Evolutionary conservation across 2,888 invertebrate genomes (phyloP), one percentile per base, ranked within the genome.

Genomic region (Automeris io): DNA sequence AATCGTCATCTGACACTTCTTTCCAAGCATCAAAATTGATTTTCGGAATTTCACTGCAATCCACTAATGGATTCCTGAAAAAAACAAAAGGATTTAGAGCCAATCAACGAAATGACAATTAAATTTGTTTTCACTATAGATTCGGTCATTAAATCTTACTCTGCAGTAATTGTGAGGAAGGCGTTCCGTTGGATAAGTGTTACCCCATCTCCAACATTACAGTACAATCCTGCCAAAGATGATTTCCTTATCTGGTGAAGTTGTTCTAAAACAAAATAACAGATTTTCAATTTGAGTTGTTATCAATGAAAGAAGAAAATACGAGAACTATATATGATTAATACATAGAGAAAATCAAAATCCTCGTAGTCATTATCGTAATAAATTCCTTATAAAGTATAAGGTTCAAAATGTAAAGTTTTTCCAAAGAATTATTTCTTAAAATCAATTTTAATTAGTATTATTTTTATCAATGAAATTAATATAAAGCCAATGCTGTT

Each of bases 191-290:
- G 73, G 6, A 73, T 68, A 3, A 41, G 35, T 0, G 56, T 60
- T 0, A 74, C 67, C 0, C 55, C 53, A 33, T 73, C 72, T 2
- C 66, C 74, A 1, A 65, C 59, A 9, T 60, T 58, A 9, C 74
- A 74, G 8, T 73, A 2, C 0, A 72, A 18, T 7, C 62, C 46
- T 0, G 71, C 66, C 0, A 64, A 43, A 0, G 58, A 54, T 0
- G 52, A 49, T 38, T 67, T 68, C 6, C 69, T 54, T 36, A 71
- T 51, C 47, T 70, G 56, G 8, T 46, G 21, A 1, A 72, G 46
- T 63, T 72, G 72, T 7, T 46, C 72, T 73, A 50, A 18, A 54
- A 57, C 39, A 22, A 18, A 35, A 39, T 2, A 16, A 5, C 11
- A n/a, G n/a, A 24, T n/a, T 5, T 6, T 26, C 4, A 35, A 13